Base-by-base conservation (phyloP, 2,888 invertebrate genomes). In the Epinotia demarniana region DNA sequence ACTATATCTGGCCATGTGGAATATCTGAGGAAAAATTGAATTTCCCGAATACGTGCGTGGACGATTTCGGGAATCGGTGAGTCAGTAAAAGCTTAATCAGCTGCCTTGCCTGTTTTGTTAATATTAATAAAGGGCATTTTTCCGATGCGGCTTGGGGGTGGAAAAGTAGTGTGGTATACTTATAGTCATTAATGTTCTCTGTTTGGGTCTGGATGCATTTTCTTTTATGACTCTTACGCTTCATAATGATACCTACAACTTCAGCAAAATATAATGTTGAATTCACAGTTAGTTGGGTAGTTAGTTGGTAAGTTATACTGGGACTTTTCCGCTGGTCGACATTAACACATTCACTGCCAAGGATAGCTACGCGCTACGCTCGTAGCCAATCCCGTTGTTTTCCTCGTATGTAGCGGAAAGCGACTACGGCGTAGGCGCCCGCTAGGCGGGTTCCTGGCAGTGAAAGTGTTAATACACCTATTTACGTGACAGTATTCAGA, bases 1-100 rank as follows among this genome's bases (percentile, higher is more conserved):
- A 86, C 89, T 89, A 88, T 90, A 90, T 91, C 87, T 88, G 83
- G 87, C 86, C 87, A 90, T 89, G 90, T 90, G 89, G 88, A 89
- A 89, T 88, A 87, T 84, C 81, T 85, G 82, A 87, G 81, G 78
- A 81, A 79, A 85, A 87, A 90, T 89, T 89, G 85, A 87, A 89
- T 89, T 88, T 84, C 80, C 80, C 80, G 84, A 83, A 83, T 80
- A 81, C 80, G 79, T 79, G 66, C 58, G 74, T 64, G 70, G 69
- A n/a, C 43, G 46, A 57, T 75, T 70, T 55, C 60, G 75, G 67
- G 67, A 33, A 71, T 67, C 72, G 64, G 60, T 33, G 73, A 73
- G 68, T 76, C 76, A 68, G 72, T 53, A 76, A 76, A 76, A 62
- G 72, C 72, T 75, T 75, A 72, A 75, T 75, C 75, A 75, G 75